Conservation (phyloP, 2,888 invertebrate species). For the Lagria hirta region DNA sequence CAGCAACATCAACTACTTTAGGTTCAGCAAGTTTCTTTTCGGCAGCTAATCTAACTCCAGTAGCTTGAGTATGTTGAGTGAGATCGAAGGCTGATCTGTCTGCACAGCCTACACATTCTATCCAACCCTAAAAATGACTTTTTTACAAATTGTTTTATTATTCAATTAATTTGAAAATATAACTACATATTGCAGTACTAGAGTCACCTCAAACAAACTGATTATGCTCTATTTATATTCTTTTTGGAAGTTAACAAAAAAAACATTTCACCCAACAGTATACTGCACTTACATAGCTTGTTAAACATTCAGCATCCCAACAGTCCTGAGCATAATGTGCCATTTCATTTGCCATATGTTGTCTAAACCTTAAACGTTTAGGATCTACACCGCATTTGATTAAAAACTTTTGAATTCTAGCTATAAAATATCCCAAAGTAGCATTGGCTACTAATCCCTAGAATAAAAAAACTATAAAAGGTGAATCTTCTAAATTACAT, state of each 20-base stretch:
- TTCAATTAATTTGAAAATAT: slow-evolving; percentile 5
- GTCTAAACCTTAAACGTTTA: slow-evolving; percentile 87
- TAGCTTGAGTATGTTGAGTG: slow-evolving; percentile 90
- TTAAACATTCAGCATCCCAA: slow-evolving; percentile 98
- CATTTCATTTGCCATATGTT: slow-evolving; percentile 99
- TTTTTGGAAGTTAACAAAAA: background rate
- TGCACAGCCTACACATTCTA: slow-evolving; percentile 99
- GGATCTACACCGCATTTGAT: slow-evolving; percentile 85
- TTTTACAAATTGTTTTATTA: slow-evolving; percentile 3
- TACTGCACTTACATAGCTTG: slow-evolving; percentile 86
- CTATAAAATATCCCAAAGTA: slow-evolving; percentile 97
- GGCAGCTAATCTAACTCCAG: slow-evolving; percentile 87
- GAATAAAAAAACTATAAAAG: slow-evolving; percentile 31
- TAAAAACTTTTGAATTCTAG: slow-evolving; percentile 88
- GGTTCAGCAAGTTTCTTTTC: slow-evolving; percentile 86
- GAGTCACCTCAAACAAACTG: no score
- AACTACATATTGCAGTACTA: no score
- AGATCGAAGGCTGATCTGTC: slow-evolving; percentile 98
- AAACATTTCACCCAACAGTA: slow-evolving; percentile 1
- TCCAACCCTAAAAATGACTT: slow-evolving; percentile 75
- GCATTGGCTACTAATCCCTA: slow-evolving; percentile 90
- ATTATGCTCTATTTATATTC: no score
- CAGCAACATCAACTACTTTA: slow-evolving; percentile 72
- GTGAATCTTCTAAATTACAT: slow-evolving; percentile 3
- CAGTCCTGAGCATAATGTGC: slow-evolving; percentile 99